These are phyloP conservation scores for Neofelis nebulosa DNA, from an alignment of 2,113 vertebrate species.

Conservation along the genomic window DNA sequence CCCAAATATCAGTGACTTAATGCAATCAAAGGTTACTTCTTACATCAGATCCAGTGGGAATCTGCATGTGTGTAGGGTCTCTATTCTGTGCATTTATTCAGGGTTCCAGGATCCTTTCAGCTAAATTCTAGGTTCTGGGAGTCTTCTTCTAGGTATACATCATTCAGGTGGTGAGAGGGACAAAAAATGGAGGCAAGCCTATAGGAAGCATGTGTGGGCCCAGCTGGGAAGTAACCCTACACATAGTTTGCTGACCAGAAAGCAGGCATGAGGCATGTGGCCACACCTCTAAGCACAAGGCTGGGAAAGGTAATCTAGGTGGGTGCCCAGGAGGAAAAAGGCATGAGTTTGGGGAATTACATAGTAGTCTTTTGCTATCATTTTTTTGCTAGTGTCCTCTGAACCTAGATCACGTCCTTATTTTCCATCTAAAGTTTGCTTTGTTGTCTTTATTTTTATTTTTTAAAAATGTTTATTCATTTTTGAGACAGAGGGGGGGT, in stretches of 20 bases:
- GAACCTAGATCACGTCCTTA: background rate
- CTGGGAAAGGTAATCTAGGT: background rate
- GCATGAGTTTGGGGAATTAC: background rate
- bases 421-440: background rate
- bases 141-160: background rate
- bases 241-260: background rate
- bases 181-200: background rate
- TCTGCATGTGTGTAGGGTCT: background rate
- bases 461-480: no score
- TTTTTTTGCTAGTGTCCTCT: background rate
- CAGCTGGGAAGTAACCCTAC: background rate
- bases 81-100: background rate
- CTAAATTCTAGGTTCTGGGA: background rate
- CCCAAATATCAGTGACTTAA: background rate
- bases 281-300: background rate
- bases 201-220: background rate
- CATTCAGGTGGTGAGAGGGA: background rate
- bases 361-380: background rate
- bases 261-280: background rate
- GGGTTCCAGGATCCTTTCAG: background rate
- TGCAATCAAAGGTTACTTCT: background rate
- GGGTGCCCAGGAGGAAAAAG: background rate
- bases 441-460: background rate
- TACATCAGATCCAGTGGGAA: background rate
- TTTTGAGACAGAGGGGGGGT: no score